Percentiles rank a stretch among this genome's conserved stretches.
phyloP scores from a whole-genome alignment of 2,888 invertebrate species.

The Chaetoderma sp. region DNA sequence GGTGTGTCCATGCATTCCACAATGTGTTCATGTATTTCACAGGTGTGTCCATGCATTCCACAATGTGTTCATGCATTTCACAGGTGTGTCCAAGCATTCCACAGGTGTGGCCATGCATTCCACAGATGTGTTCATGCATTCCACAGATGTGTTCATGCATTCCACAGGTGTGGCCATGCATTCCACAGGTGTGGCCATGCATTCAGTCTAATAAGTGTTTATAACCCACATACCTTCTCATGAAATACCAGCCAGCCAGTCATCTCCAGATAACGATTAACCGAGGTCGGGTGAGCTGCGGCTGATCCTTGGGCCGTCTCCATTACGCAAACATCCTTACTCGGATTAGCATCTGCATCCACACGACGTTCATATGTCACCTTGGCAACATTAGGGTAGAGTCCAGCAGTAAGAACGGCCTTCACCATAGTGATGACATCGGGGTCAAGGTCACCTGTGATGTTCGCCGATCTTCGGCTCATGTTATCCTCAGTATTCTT shows the following conservation, averaged over 20 bases:
- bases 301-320: conserved; percentile 59
- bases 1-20: no score
- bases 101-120: no score
- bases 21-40: no score
- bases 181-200: no score
- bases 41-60: no score
- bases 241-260: conserved; percentile 62
- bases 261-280: conserved; percentile 55
- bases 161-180: no score
- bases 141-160: no score
- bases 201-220: no score
- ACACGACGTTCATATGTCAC: conserved; percentile 46
- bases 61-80: no score
- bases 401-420: conserved; percentile 86
- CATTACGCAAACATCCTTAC: conserved; percentile 48
- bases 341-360: conserved; percentile 49
- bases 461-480: no score
- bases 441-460: conserved; percentile 40
- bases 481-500: conserved; percentile 2
- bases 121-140: no score
- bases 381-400: conserved; percentile 85
- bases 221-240: conserved; percentile 68
- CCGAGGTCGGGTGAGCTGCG: conserved; percentile 61
- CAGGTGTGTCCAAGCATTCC: no score
- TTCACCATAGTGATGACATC: conserved; percentile 56